Evolutionary conservation across 2,113 vertebrate species (phyloP), one percentile per base, ranked within the genome.

Genomic region (Mus spicilegus): DNA sequence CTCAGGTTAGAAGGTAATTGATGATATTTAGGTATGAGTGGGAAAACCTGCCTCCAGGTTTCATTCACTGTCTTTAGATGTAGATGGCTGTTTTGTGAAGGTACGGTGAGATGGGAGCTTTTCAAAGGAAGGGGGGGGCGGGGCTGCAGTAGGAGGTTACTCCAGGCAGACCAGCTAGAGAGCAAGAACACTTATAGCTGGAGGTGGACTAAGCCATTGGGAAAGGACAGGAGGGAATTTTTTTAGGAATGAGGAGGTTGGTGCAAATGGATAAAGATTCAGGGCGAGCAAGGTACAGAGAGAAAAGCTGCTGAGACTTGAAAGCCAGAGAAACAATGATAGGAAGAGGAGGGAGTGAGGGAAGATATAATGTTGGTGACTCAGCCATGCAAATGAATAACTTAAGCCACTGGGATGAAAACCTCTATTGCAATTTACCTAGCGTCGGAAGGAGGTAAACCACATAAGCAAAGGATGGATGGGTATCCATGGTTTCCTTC

Each of bases 1-100:
- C 17, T 76, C 30, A 24, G 77, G 46, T 92, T 91, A 91, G 84
- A 88, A 96, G 65, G 89, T 58, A 67, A 69, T 33, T 86, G 77
- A 90, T 78, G 51, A 63, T 61, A 80, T 77, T 95, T 77, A 93
- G 73, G 86, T 82, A 4, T 69, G 77, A 93, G 96, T 95, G 93
- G 89, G 78, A 78, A 89, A 89, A 69, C 22, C 72, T 93, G 65
- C 39, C 61, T 92, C 77, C 77, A 77, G 39, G 76, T 95, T 96
- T 49, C 87, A 77, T 92, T 97, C 36, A 85, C 65, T 90, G 24
- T 95, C 36, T 86, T 92, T 90, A 80, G 69, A 78, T 1, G 63
- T 87, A 22, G 89, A 81, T 89, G 54, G 51, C 49, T 51, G 72
- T 94, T 89, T 81, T 39, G 65, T 81, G 86, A 86, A 65, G 54